These are phyloP conservation scores for Cataglyphis cursor DNA, from an alignment of 2,888 invertebrate species.

Conservation along the genomic window DNA sequence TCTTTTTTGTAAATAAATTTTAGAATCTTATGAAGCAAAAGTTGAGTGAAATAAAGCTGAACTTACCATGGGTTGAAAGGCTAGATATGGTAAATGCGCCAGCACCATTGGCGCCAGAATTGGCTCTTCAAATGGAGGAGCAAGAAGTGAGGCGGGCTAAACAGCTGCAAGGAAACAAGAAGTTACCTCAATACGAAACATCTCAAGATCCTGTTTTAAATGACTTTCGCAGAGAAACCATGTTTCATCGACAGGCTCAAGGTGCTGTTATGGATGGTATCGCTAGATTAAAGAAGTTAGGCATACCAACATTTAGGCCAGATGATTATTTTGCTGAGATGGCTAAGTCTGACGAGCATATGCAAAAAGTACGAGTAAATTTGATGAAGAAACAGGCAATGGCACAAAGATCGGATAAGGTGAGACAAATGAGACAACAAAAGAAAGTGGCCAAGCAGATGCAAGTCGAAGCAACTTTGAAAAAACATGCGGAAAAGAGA, in stretches of 20 bases:
- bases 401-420: slow-evolving; percentile 95
- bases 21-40: slow-evolving; percentile 91
- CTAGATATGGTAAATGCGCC: slow-evolving; percentile 93
- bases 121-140: slow-evolving; percentile 92
- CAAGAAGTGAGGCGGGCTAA: slow-evolving; percentile 91
- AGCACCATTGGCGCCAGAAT: slow-evolving; percentile 94
- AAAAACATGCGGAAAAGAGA: slow-evolving; percentile 96
- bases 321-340: slow-evolving; percentile 99
- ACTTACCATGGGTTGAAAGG: slow-evolving; percentile 95
- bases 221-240: slow-evolving; percentile 96
- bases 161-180: slow-evolving; percentile 91
- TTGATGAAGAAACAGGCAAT: slow-evolving; percentile 94
- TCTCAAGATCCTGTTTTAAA: slow-evolving; percentile 93
- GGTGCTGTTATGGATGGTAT: slow-evolving; percentile 94
- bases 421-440: slow-evolving; percentile 95
- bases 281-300: slow-evolving; percentile 91
- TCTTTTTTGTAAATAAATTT: slow-evolving; percentile 62
- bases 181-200: slow-evolving; percentile 89
- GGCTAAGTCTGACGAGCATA: slow-evolving; percentile 98
- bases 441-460: slow-evolving; percentile 97
- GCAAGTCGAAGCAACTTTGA: slow-evolving; percentile 93
- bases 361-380: slow-evolving; percentile 97
- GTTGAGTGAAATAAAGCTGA: slow-evolving; percentile 90
- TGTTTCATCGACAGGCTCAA: slow-evolving; percentile 95
- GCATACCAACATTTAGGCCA: slow-evolving; percentile 94